These are phyloP conservation scores for Nothura maculosa DNA, from an alignment of 2,797 vertebrate genomes.

Conservation along the genomic window DNA sequence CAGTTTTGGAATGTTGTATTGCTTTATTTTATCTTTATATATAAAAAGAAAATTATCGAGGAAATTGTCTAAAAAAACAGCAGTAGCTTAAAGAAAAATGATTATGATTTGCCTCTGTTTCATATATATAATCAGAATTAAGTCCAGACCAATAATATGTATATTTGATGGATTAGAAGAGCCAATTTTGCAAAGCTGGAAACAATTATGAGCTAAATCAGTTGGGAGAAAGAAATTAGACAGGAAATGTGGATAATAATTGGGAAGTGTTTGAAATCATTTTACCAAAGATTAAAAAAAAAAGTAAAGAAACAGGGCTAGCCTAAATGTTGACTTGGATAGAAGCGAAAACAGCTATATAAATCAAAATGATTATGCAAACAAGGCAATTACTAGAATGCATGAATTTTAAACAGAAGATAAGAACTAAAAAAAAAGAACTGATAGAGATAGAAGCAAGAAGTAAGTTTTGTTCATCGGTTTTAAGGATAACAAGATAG, in stretches of 20 bases:
- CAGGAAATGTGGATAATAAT: constrained; percentile 60
- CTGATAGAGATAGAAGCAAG: neutral
- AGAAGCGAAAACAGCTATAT: constrained; percentile 15
- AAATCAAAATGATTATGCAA: neutral
- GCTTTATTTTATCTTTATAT: neutral
- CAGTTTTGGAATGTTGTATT: neutral
- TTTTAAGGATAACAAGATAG: neutral
- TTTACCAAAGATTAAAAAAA: constrained; percentile 6
- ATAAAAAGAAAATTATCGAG: constrained; percentile 27
- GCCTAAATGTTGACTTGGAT: constrained; percentile 1
- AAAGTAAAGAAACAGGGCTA: neutral
- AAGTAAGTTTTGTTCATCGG: neutral
- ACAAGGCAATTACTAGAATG: neutral
- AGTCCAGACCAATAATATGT: constrained; percentile 35
- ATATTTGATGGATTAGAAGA: constrained; percentile 40
- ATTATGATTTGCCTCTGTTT: constrained; percentile 44
- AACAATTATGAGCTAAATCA: constrained; percentile 60
- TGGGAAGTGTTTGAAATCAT: constrained; percentile 55
- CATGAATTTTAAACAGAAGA: neutral
- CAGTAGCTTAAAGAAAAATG: constrained; percentile 27
- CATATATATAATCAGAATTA: constrained; percentile 42
- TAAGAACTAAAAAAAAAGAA: neutral
- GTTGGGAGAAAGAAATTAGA: constrained; percentile 54
- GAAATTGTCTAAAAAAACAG: constrained; percentile 13
- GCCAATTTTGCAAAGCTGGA: constrained; percentile 62